Conservation (phyloP, 2,888 invertebrate genomes). For the Caenorhabditis auriculariae region DNA sequence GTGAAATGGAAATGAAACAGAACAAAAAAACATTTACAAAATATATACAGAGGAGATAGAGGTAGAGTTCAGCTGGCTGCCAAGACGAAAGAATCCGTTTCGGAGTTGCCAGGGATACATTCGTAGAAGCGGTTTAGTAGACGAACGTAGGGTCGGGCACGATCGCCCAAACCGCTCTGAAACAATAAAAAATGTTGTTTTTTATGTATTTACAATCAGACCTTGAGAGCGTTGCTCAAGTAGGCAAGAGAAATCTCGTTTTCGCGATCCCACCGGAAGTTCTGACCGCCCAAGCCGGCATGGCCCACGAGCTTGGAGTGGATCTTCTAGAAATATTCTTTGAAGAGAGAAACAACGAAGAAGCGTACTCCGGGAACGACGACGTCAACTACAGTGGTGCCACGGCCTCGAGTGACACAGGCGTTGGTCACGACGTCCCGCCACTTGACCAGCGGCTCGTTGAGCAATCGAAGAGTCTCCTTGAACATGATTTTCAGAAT, state of each 20-base stretch:
- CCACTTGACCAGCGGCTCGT: constrained; percentile 1
- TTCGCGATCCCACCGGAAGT: constrained; percentile 61
- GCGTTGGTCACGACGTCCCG: constrained; percentile 7
- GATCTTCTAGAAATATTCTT: constrained; percentile 1
- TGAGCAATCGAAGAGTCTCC: constrained; percentile 1
- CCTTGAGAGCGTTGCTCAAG: constrained; percentile 62
- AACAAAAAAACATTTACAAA: no score
- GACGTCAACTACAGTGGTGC: constrained; percentile 15
- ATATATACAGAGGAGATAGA: no score
- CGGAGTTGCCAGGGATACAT: constrained; percentile 4
- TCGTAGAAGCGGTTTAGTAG: constrained; percentile 34
- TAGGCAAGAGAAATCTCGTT: constrained; percentile 64
- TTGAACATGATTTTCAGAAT: no score
- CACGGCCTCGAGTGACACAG: constrained; percentile 6
- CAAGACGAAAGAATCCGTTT: neutral
- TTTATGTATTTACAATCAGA: no score
- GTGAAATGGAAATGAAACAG: no score
- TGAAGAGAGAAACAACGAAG: neutral
- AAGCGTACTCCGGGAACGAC: neutral
- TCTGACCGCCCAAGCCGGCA: constrained; percentile 66
- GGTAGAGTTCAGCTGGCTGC: no score
- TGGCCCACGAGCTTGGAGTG: constrained; percentile 56
- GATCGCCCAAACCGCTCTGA: constrained; percentile 41
- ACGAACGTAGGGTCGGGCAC: constrained; percentile 39
- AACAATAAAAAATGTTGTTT: neutral